Evolutionary conservation across 1,140 invertebrate species (phyloP).

Genomic region (Zeugodacus cucurbitae): DNA sequence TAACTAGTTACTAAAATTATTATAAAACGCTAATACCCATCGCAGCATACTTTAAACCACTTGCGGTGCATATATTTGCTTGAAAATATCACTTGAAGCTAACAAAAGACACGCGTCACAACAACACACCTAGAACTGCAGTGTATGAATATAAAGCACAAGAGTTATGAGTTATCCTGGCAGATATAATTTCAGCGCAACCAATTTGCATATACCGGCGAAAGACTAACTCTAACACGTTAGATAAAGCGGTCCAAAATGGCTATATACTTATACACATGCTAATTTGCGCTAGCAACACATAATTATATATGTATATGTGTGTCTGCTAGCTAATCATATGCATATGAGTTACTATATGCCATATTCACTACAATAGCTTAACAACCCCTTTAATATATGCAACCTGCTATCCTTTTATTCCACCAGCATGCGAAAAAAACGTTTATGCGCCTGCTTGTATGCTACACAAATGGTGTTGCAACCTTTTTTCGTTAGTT

Average conservation of each 20-base stretch:
- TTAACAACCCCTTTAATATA: not conserved
- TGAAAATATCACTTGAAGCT: no score
- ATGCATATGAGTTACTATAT: not conserved
- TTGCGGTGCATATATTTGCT: no score
- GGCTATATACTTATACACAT: not conserved
- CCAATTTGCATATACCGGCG: not conserved
- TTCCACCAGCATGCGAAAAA: not conserved
- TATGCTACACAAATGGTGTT: not conserved
- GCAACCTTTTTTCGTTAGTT: not conserved
- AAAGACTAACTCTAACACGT: conserved; percentile 22
- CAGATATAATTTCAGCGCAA: conserved; percentile 11
- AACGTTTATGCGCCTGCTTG: not conserved
- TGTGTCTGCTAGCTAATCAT: not conserved
- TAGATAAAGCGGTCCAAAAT: not conserved
- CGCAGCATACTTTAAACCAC: no score
- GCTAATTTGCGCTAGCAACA: not conserved
- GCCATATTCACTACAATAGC: not conserved
- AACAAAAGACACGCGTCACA: no score
- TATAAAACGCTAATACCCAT: no score
- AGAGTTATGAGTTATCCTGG: not conserved
- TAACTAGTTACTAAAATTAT: not conserved
- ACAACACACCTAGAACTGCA: no score
- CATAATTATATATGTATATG: not conserved
- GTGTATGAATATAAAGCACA: not conserved
- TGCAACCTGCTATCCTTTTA: not conserved